phyloP scores from a whole-genome alignment of 2,113 vertebrate species.

The Austrofundulus limnaeus region DNA sequence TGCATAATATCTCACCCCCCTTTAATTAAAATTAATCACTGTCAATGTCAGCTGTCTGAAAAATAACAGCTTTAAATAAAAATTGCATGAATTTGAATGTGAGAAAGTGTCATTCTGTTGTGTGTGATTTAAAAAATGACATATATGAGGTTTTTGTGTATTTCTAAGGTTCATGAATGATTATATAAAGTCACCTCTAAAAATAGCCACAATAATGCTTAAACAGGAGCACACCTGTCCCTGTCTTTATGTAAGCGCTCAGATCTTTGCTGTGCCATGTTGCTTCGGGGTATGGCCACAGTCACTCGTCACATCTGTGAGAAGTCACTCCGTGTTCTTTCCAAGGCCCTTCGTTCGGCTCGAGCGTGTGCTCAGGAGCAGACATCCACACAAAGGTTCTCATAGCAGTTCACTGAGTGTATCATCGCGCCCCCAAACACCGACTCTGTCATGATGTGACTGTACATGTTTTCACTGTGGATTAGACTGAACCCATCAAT shows the following conservation, averaged over 20 bases:
- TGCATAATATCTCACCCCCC: too few species aligned
- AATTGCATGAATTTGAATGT: too few species aligned
- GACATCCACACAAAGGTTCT: slow-evolving; percentile 27
- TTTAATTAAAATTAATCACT: too few species aligned
- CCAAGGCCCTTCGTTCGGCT: slow-evolving; percentile 6
- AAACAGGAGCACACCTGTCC: slow-evolving; percentile 26
- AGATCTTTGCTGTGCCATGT: slow-evolving; percentile 22
- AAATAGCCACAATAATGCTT: not conserved
- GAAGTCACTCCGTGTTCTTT: slow-evolving; percentile 13
- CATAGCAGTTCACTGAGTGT: slow-evolving; percentile 18
- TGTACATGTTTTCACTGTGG: slow-evolving; percentile 47
- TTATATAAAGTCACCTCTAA: too few species aligned
- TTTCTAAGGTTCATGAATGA: too few species aligned
- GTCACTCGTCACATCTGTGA: slow-evolving; percentile 17
- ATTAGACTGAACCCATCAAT: slow-evolving; percentile 60
- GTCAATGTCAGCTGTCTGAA: too few species aligned
- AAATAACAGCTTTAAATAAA: too few species aligned
- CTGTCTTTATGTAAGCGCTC: slow-evolving; percentile 13
- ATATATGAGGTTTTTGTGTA: too few species aligned
- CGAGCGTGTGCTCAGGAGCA: slow-evolving; percentile 29
- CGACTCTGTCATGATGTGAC: slow-evolving; percentile 47
- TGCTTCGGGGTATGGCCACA: slow-evolving; percentile 7
- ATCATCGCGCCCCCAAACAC: slow-evolving; percentile 34
- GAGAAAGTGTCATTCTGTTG: too few species aligned
- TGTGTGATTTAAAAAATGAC: too few species aligned